Base-by-base conservation (phyloP, 2,113 vertebrate species). In the Anas platyrhynchos region DNA sequence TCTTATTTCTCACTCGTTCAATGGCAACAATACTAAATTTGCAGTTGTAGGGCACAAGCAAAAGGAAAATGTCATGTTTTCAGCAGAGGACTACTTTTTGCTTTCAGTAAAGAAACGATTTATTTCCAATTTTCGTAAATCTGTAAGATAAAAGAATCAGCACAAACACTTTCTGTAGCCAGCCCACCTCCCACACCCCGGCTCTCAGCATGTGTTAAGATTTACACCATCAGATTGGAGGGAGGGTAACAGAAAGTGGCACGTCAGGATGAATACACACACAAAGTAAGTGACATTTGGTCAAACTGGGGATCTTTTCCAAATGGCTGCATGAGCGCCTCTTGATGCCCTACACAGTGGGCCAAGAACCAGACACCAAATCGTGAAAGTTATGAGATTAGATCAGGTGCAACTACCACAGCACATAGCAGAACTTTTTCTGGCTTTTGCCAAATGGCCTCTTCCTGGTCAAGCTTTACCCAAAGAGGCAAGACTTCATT, bases 1-100 rank as follows among this genome's bases (percentile, higher is more conserved):
- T 97, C 93, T 4, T 23, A 79, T 93, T 96, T 97, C 96, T 75
- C 89, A 55, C 61, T 54, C 92, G 73, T 91, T 94, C 86, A 82
- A 82, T 75, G 94, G 92, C 76, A 90, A 82, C 55, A 22, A 48
- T n/a, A 87, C 76, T 78, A 59, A 86, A 52, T 63, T 83, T 74
- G 76, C 54, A 89, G 32, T 1, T 52, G 38, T 61, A 67, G 17
- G 66, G 18, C 6, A 74, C 27, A 79, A 65, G 44, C 32, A 59
- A 63, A 93, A 89, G 34, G 34, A 63, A 58, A 38, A 71, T 20
- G 0, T 14, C 6, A 18, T 7, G 27, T n/a, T 78, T 93, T 86
- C 68, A 81, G 14, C 44, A 83, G 9, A 84, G 4, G 11, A 13
- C 8, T 89, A 36, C 65, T 32, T 85, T 55, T 80, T 38, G 44